A percentile compares a stretch with the other conserved stretches of the same genome.
phyloP scores from a whole-genome alignment of 2,888 invertebrate genomes.

The Dasysyrphus tricinctus region DNA sequence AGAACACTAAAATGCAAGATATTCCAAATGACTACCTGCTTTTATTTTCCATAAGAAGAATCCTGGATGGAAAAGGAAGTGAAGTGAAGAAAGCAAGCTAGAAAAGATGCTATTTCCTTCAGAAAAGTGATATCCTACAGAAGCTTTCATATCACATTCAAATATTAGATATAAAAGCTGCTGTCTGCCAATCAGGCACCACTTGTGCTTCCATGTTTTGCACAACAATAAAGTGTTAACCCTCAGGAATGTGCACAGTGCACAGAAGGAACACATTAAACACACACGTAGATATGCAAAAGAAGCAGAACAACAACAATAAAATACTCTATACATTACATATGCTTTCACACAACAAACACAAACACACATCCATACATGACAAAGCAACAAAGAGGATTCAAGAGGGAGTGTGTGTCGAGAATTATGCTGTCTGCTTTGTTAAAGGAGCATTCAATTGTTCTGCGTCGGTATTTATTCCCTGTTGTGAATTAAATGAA shows the following conservation, averaged over 20 bases:
- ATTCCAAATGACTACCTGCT: constrained; percentile 9
- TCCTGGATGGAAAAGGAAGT: neutral
- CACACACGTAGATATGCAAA: neutral
- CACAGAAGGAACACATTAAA: constrained; percentile 14
- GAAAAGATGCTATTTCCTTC: constrained; percentile 20
- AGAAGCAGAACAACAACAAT: neutral
- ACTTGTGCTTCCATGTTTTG: constrained; percentile 54
- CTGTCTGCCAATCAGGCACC: constrained; percentile 47
- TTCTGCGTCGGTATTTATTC: constrained; percentile 19
- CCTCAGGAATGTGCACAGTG: constrained; percentile 42
- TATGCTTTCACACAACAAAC: neutral
- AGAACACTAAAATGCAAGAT: constrained; percentile 40
- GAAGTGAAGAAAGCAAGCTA: neutral
- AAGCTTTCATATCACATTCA: neutral
- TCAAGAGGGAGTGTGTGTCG: constrained; percentile 7
- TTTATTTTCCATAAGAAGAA: neutral
- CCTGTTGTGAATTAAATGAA: constrained; percentile 27
- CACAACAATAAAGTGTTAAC: constrained; percentile 58
- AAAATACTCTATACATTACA: constrained; percentile 8
- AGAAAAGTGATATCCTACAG: constrained; percentile 2
- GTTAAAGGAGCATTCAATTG: constrained; percentile 9
- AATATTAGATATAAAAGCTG: neutral
- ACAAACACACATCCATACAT: neutral
- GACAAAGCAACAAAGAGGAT: neutral
- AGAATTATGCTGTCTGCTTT: constrained; percentile 13